Evolutionary conservation across 2,888 invertebrate genomes (phyloP).

Genomic region (Lampropteryx suffumata): DNA sequence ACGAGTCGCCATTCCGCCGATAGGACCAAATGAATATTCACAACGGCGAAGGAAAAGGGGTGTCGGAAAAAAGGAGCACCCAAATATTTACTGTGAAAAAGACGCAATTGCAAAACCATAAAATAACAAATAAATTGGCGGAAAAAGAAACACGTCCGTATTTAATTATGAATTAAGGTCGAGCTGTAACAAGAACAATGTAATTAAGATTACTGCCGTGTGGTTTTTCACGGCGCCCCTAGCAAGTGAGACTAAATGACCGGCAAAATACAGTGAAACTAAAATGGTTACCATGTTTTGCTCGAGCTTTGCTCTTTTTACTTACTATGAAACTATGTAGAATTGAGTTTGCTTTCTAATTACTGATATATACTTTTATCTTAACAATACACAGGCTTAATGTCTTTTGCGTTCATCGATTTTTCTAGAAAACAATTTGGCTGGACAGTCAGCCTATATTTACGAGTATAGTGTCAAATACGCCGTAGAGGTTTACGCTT

Average conservation of each 20-base stretch:
- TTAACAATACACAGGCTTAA: no score
- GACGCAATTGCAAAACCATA: constrained; percentile 72
- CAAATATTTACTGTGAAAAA: constrained; percentile 64
- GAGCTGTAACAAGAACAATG: constrained; percentile 78
- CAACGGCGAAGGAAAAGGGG: constrained; percentile 71
- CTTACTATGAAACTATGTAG: constrained; percentile 16
- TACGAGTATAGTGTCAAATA: no score
- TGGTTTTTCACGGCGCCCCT: constrained; percentile 65
- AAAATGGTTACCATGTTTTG: constrained; percentile 51
- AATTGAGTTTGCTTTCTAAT: constrained; percentile 17
- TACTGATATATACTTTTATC: constrained; percentile 2
- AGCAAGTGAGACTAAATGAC: constrained; percentile 69
- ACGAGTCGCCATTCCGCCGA: constrained; percentile 70
- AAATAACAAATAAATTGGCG: constrained; percentile 78
- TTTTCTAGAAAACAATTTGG: no score
- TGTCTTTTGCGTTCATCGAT: no score
- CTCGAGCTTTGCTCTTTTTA: constrained; percentile 29
- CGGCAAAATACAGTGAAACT: constrained; percentile 58
- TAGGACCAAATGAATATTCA: constrained; percentile 80
- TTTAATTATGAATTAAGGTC: constrained; percentile 82
- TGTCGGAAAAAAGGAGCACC: constrained; percentile 62
- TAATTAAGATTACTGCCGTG: constrained; percentile 80
- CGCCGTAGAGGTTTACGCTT: no score
- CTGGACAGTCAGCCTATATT: no score
- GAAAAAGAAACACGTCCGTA: constrained; percentile 67